A percentile compares a stretch with the other conserved stretches of the same genome.
Evolutionary conservation across 2,888 invertebrate species (phyloP).

Genomic region (Helobdella robusta): DNA sequence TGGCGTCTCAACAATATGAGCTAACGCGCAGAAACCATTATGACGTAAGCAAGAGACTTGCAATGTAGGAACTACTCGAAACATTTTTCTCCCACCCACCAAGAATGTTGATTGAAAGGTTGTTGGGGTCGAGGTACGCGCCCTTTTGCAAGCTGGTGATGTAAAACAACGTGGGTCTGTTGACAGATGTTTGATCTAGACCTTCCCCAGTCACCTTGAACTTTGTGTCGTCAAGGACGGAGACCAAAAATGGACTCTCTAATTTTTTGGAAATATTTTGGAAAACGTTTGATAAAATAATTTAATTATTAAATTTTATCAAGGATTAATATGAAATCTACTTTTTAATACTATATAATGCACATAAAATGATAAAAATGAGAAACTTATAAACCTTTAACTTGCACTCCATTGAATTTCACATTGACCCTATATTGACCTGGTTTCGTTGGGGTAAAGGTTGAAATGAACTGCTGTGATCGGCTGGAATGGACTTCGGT

Average conservation of each 20-base stretch:
- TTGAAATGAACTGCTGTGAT: not conserved
- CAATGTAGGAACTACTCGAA: too few species aligned
- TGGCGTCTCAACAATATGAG: too few species aligned
- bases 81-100: too few species aligned
- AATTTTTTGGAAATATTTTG: not conserved
- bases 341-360: not conserved
- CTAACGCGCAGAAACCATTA: too few species aligned
- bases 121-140: not conserved
- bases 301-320: not conserved
- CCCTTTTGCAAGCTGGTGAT: not conserved
- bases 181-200: not conserved
- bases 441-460: constrained; percentile 3
- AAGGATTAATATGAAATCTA: not conserved
- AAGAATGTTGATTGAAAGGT: too few species aligned
- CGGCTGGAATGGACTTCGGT: not conserved
- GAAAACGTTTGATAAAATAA: not conserved
- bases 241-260: not conserved
- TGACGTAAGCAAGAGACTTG: too few species aligned
- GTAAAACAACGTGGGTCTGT: constrained; percentile 2
- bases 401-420: constrained; percentile 7
- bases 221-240: not conserved
- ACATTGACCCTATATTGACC: not conserved
- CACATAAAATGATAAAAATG: not conserved
- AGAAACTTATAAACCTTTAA: not conserved
- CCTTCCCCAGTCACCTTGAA: constrained; percentile 1